phyloP scores from a whole-genome alignment of 2,113 vertebrate species.

The Oncorhynchus mykiss region DNA sequence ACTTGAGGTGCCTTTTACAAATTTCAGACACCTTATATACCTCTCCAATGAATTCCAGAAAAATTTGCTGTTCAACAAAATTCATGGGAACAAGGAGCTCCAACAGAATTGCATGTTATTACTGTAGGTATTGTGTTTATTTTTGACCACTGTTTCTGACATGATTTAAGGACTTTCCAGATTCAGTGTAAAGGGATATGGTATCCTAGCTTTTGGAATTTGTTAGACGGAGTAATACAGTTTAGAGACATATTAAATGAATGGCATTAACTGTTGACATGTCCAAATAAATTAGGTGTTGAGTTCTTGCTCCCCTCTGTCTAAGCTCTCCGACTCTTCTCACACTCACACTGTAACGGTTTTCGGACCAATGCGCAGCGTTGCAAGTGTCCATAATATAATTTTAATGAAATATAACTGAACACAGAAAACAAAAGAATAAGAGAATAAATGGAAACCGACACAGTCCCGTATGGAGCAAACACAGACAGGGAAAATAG shows the following conservation, averaged over 20 bases:
- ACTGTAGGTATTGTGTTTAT: neutral
- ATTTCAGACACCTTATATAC: too few species aligned
- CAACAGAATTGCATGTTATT: neutral
- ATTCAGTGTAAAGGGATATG: neutral
- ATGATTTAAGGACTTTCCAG: constrained; percentile 12
- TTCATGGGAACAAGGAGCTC: neutral
- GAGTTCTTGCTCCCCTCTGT: constrained; percentile 28
- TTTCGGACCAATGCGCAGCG: too few species aligned
- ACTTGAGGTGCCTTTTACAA: neutral
- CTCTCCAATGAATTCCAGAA: neutral
- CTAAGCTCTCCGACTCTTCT: constrained; percentile 18
- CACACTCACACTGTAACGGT: constrained; percentile 6
- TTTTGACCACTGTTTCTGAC: neutral
- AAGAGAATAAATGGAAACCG: too few species aligned
- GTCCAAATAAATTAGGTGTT: constrained; percentile 43
- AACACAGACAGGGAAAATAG: too few species aligned
- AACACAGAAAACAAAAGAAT: too few species aligned
- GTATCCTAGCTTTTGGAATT: neutral
- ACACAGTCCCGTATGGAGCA: too few species aligned
- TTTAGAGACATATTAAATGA: constrained; percentile 20
- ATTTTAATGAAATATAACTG: too few species aligned
- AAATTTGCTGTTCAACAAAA: constrained; percentile 8
- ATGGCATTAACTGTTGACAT: constrained; percentile 29
- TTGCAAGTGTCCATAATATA: too few species aligned
- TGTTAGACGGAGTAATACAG: constrained; percentile 6